A percentile compares a stretch with the other conserved stretches of the same genome.
Evolutionary conservation across 2,113 vertebrate genomes (phyloP).

Genomic region (Halichoeres trimaculatus): DNA sequence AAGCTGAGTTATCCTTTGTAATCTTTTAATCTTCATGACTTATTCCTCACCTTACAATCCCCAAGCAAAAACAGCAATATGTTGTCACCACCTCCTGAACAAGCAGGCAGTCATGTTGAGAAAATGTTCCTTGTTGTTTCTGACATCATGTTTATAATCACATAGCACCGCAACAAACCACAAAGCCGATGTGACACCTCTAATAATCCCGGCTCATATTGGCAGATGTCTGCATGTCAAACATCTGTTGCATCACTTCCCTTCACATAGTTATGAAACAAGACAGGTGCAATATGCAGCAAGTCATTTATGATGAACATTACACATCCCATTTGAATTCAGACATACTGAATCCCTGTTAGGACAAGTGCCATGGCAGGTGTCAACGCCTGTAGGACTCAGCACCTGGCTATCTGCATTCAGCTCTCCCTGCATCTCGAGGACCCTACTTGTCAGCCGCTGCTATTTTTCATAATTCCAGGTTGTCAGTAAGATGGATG

Average conservation of each 20-base stretch:
- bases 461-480: slow-evolving; percentile 73
- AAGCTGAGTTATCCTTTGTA: neutral
- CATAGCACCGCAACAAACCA: neutral
- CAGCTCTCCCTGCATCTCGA: slow-evolving; percentile 30
- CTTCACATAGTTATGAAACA: slow-evolving; percentile 20
- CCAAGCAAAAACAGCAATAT: neutral
- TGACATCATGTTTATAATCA: neutral
- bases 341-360: slow-evolving; percentile 39
- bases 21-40: neutral
- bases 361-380: slow-evolving; percentile 40
- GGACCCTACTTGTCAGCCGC: slow-evolving; percentile 50
- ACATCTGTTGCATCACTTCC: slow-evolving; percentile 38
- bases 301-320: slow-evolving; percentile 48
- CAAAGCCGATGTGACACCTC: slow-evolving; percentile 18
- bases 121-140: neutral
- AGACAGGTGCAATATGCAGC: slow-evolving; percentile 62
- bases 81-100: neutral
- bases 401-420: slow-evolving; percentile 45
- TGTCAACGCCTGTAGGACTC: slow-evolving; percentile 34
- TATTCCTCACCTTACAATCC: neutral
- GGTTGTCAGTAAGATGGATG: slow-evolving; percentile 76
- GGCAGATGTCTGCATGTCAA: slow-evolving; percentile 52
- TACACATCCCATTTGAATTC: slow-evolving; percentile 30
- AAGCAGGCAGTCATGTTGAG: neutral
- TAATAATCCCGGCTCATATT: slow-evolving; percentile 32